Conservation (phyloP, 2,113 vertebrate species). For the Butastur rufipennis region DNA sequence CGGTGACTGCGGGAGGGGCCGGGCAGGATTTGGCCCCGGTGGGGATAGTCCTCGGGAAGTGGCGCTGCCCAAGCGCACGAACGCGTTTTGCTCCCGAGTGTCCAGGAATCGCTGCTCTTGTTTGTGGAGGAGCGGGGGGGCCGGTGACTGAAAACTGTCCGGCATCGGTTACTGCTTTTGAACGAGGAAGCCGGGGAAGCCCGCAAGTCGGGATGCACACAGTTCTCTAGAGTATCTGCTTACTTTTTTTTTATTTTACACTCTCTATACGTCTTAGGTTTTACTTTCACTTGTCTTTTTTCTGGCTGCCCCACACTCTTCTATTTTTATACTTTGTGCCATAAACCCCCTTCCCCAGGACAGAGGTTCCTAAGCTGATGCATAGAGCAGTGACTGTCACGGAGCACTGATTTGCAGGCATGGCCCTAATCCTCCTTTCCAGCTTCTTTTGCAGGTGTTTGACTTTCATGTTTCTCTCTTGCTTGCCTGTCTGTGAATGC, state of each 20-base stretch:
- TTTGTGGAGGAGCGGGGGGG: background rate
- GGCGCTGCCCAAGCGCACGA: too few relatives aligned
- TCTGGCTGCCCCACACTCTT: background rate
- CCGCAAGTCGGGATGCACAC: background rate
- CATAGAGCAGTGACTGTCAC: accelerated
- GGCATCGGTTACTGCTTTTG: accelerated
- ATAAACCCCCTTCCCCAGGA: background rate
- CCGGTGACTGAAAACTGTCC: accelerated
- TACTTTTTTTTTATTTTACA: background rate
- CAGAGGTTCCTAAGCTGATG: background rate
- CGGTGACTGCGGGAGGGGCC: background rate
- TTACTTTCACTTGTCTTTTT: background rate
- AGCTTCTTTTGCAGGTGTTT: background rate
- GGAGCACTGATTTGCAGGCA: accelerated
- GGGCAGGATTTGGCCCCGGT: background rate
- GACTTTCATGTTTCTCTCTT: background rate
- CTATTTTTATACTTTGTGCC: background rate
- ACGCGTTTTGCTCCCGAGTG: background rate
- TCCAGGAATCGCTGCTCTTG: accelerated
- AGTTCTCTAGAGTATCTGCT: background rate
- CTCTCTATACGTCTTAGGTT: background rate
- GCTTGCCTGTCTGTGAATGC: background rate
- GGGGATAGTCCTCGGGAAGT: background rate
- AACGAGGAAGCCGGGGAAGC: background rate
- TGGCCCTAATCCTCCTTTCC: accelerated